Percentiles rank a stretch among this genome's conserved stretches.
Evolutionary conservation across 2,113 vertebrate species (phyloP).

Genomic region (Microcebus lehilahytsara): DNA sequence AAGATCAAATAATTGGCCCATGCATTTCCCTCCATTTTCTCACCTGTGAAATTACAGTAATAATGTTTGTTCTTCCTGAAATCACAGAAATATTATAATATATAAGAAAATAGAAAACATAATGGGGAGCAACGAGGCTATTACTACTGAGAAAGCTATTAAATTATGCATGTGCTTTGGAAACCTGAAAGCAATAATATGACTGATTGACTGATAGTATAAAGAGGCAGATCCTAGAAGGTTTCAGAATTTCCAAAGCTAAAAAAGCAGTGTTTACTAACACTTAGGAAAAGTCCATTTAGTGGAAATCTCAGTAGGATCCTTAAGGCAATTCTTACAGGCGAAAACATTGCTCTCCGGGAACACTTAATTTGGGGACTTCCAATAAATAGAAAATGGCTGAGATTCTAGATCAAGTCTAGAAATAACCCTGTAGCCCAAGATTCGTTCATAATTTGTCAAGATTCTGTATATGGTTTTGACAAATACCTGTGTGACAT

Average conservation of each 20-base stretch:
- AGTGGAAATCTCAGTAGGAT: background rate
- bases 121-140: background rate
- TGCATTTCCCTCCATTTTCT: background rate
- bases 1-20: background rate
- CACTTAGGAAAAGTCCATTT: background rate
- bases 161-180: background rate
- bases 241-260: background rate
- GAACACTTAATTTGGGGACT: background rate
- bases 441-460: background rate
- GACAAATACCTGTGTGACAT: background rate
- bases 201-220: background rate
- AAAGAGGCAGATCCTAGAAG: background rate
- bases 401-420: background rate
- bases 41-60: background rate
- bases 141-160: background rate
- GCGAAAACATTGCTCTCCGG: background rate
- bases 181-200: background rate
- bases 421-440: background rate
- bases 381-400: background rate
- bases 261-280: background rate
- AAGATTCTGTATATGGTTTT: background rate
- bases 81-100: background rate
- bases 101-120: background rate
- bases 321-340: background rate
- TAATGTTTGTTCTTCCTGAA: slow-evolving; percentile 16